Base-by-base conservation (phyloP, 2,113 vertebrate genomes). In the Cervus canadensis region DNA sequence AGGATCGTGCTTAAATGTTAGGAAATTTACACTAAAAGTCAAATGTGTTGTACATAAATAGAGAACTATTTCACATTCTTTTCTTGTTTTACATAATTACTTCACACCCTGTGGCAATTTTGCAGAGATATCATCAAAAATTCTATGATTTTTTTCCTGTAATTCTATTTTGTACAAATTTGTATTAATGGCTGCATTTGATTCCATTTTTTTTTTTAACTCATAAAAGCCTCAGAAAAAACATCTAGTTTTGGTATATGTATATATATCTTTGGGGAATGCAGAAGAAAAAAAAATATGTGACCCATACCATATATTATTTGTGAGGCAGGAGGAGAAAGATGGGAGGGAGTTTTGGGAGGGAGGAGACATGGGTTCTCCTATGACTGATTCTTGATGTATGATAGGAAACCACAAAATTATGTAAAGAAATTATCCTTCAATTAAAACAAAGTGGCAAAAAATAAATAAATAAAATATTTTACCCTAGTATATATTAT, bases 311-410 rank as follows among this genome's bases (percentile, higher is more conserved):
- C 33, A 84, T 45, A 23, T 15, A 16, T 67, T 36, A 74, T n/a
- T 84, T 60, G 56, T 79, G 43, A 71, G 0, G 3, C 26, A 0
- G 8, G 6, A 7, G 2, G 2, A 54, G 4, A 43, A 4, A 71
- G 5, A 23, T 71, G n/a, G 2, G 2, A 36, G 1, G n/a, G 67
- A 71, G 19, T 12, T 12, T 71, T 23, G 67, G 19, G 19, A 40
- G n/a, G n/a, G n/a, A 23, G 67, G 5, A 19, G 1, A 40, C 36
- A 40, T 40, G 67, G n/a, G 5, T 71, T n/a, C n/a, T 8, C 19
- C n/a, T 71, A 36, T 71, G n/a, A 23, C n/a, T 71, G 17, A 71
- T 71, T 21, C n/a, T 36, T 36, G 17, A 71, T 71, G 9, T 71
- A 36, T 71, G 64, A 36, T 9, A 36, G 64, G 36, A 71, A 71